These are phyloP conservation scores for Tachypleus tridentatus DNA, from an alignment of 1,140 invertebrate genomes.

Conservation along the genomic window DNA sequence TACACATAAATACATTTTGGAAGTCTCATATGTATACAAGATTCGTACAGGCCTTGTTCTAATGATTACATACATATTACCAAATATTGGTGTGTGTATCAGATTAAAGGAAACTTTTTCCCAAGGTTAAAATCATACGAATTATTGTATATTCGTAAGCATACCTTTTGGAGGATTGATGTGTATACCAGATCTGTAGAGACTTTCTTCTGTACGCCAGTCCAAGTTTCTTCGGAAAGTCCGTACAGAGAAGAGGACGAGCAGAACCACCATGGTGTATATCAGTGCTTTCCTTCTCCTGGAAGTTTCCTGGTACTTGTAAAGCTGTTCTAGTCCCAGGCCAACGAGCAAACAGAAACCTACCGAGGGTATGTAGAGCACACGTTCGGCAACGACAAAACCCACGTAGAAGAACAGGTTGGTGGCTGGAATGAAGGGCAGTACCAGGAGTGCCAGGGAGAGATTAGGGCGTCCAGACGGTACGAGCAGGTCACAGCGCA, in stretches of 20 bases:
- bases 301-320: conserved; percentile 10
- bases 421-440: conserved; percentile 89
- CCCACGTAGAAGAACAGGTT: conserved; percentile 96
- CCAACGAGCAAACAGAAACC: conserved; percentile 88
- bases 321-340: conserved; percentile 43
- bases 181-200: conserved; percentile 77
- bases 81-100: too few relatives aligned
- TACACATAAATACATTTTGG: too few relatives aligned
- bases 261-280: neutral
- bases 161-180: conserved; percentile 97
- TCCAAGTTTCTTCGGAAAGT: conserved; percentile 74
- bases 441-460: conserved; percentile 48
- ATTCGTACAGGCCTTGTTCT: too few relatives aligned
- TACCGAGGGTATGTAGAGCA: conserved; percentile 94
- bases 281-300: conserved; percentile 29
- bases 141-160: conserved; percentile 21
- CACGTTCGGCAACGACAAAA: conserved; percentile 89
- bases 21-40: too few relatives aligned
- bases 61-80: too few relatives aligned
- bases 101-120: too few relatives aligned
- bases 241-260: conserved; percentile 46
- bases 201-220: conserved; percentile 82
- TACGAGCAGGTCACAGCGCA: too few relatives aligned
- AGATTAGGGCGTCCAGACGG: too few relatives aligned
- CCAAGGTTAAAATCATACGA: too few relatives aligned